Percentiles rank a stretch among this genome's conserved stretches.
Conservation (phyloP, 2,888 invertebrate genomes). For the Eurytoma californica region DNA sequence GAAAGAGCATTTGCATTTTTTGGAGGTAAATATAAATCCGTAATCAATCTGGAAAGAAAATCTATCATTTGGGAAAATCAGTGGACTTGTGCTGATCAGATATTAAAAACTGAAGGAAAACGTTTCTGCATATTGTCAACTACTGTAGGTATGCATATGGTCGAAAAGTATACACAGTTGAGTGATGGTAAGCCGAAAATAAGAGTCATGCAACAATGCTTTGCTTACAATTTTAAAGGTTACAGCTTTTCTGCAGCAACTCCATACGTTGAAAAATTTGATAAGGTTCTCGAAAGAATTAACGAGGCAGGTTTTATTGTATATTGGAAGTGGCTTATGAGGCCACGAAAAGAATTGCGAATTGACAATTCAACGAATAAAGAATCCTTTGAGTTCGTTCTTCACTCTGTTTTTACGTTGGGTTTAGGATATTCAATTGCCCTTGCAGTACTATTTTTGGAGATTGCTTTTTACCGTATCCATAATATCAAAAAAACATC, state of each 20-base stretch:
- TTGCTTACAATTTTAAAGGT: constrained; percentile 44
- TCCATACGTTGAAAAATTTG: constrained; percentile 49
- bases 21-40: background rate
- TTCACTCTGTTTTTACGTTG: too few species aligned
- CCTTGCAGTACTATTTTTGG: too few species aligned
- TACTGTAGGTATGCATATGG: background rate
- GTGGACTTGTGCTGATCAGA: background rate
- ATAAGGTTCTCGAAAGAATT: constrained; percentile 23
- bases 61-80: background rate
- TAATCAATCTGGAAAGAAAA: constrained; percentile 1
- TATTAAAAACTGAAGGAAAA: background rate
- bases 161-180: background rate
- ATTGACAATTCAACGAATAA: too few species aligned
- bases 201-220: constrained; percentile 43
- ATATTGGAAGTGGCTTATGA: background rate
- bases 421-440: too few species aligned
- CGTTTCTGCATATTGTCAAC: constrained; percentile 7
- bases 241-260: constrained; percentile 44
- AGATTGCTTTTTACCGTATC: too few species aligned
- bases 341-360: too few species aligned
- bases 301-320: constrained; percentile 23
- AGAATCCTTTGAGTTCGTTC: too few species aligned
- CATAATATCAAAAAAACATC: too few species aligned
- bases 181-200: background rate
- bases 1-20: constrained; percentile 39